Percentiles rank a stretch among this genome's conserved stretches.
These are phyloP conservation scores for Galeruca laticollis DNA, from an alignment of 2,888 invertebrate genomes.

Conservation along the genomic window DNA sequence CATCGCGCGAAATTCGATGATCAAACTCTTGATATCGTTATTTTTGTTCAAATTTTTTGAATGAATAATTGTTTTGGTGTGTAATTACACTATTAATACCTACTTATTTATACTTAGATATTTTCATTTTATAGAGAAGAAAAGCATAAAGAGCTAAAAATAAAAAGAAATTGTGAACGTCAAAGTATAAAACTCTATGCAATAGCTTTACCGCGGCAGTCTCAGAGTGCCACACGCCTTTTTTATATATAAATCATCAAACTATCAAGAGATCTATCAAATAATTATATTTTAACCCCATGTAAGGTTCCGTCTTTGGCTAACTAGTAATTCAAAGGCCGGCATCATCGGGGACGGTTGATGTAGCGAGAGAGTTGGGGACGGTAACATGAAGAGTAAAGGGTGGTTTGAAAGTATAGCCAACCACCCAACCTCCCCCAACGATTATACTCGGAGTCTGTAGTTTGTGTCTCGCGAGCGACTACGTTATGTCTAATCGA, in stretches of 20 bases:
- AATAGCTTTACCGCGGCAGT: no score
- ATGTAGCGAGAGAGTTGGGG: slow-evolving; percentile 19
- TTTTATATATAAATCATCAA: not conserved
- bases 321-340: slow-evolving; percentile 41
- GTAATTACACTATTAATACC: no score
- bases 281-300: slow-evolving; percentile 1
- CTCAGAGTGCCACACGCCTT: no score
- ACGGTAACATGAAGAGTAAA: slow-evolving; percentile 12
- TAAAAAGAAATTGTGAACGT: no score
- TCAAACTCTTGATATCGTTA: no score
- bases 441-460: slow-evolving; percentile 48
- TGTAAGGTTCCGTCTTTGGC: slow-evolving; percentile 3
- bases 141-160: no score
- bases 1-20: no score
- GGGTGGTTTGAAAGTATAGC: slow-evolving; percentile 13
- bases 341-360: slow-evolving; percentile 28
- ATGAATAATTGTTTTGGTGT: no score
- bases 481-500: slow-evolving; percentile 77
- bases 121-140: no score
- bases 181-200: no score
- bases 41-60: no score
- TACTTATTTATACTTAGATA: no score
- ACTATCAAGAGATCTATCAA: not conserved
- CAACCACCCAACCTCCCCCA: slow-evolving; percentile 34
- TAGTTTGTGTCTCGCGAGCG: slow-evolving; percentile 66